Evolutionary conservation across 2,888 invertebrate genomes (phyloP), one percentile per base, ranked within the genome.

Genomic region (Hecatera dysodea): DNA sequence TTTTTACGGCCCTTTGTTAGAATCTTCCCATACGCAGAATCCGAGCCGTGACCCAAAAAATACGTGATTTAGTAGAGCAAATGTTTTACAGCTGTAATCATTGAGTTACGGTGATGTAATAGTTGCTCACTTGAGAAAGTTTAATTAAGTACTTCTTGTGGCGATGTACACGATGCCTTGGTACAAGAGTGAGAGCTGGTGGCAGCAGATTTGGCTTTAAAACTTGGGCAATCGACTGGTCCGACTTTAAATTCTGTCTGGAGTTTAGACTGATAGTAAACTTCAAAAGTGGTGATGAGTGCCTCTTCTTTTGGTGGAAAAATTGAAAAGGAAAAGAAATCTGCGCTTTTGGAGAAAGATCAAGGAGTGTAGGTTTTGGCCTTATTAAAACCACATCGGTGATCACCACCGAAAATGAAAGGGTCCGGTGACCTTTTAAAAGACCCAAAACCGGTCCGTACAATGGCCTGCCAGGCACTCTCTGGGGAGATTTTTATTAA

Each of bases 1-100:
- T 83, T 75, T 78, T 77, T 65, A 78, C 52, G 50, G 48, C 17
- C 60, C 68, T 81, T 85, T 85, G 81, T 81, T 69, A n/a, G 42
- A 69, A 81, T 86, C 79, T 81, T 86, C 86, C 75, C 84, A 82
- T 82, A 77, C 71, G 66, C 62, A 67, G 48, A 67, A 72, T 66
- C 57, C 59, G 27, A 76, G 63, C 84, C 84, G 64, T 86, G 87
- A 86, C 87, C 87, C 66, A 82, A 84, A 87, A 87, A 80, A 75
- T 24, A 60, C 55, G 46, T 73, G 64, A 76, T 81, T 78, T 72
- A 77, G 53, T 76, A 48, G 74, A 76, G 73, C 77, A 61, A 62
- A 59, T 80, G 83, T 87, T 87, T 82, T 78, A 69, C 67, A 59
- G 52, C 57, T 59, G 66, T 69, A 65, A 71, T 79, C 67, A 82